Evolutionary conservation across 2,113 vertebrate genomes (phyloP), one percentile per base, ranked within the genome.

Genomic region (Mustela nigripes): DNA sequence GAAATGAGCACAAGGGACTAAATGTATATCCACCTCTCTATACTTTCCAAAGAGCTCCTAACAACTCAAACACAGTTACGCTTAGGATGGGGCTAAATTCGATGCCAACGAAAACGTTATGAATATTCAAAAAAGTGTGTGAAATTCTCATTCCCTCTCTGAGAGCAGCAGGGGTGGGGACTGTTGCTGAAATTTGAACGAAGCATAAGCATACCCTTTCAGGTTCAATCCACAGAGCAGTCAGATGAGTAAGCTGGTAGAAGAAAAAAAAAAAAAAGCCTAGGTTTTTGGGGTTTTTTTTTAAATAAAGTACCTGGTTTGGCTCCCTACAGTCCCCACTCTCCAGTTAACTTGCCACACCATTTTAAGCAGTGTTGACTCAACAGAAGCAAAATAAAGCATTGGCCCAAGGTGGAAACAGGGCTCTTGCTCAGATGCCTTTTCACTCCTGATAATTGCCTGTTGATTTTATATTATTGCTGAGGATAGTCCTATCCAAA

Each of bases 51-150:
- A 95, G n/a, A 80, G 45, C 53, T 71, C 58, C 56, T 60, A 58
- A 89, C 82, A 80, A 53, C 24, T 18, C 22, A 8, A 24, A 11
- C 26, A 53, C 69, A 93, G 67, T 89, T 82, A 92, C 56, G 22
- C 56, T 89, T 80, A 78, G 42, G 69, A 84, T 42, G 42, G 79
- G n/a, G 74, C 67, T 53, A 80, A 50, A 80, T n/a, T 88, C 91
- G 9, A 9, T 87, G 63, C 67, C 95, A 92, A 81, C 74, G 84
- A 97, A 89, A 92, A 97, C 62, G 69, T 87, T 45, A 91, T 91
- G 63, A 95, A 92, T 92, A 96, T 94, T 96, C 83, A 97, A 87
- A 95, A 94, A 74, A 88, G 76, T 21, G 81, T 74, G 80, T 91
- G 50, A 92, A 94, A 65, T 95, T 33, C 62, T 89, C 96, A 63